Conservation (phyloP, 1,140 invertebrate species). For the Halictus rubicundus region DNA sequence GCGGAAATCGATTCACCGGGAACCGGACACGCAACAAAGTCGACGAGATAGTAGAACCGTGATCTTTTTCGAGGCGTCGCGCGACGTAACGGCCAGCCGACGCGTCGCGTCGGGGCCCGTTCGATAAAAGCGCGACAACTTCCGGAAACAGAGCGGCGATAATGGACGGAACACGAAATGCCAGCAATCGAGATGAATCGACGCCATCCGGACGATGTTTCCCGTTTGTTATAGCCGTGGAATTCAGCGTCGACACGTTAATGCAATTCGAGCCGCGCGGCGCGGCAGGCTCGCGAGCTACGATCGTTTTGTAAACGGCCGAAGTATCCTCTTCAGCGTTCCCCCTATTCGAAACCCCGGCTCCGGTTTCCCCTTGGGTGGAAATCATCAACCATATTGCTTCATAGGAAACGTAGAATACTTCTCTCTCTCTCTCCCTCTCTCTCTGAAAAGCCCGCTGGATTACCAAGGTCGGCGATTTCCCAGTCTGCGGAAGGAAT, state of each 20-base stretch:
- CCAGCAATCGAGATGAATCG: constrained; percentile 15
- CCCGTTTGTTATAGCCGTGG: not conserved
- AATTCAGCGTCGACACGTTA: constrained; percentile 15
- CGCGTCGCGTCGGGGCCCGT: not conserved
- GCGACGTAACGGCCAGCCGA: not conserved
- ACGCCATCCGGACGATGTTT: constrained; percentile 11
- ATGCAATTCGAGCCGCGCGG: not conserved
- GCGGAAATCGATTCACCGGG: too few relatives aligned
- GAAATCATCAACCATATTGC: constrained; percentile 61
- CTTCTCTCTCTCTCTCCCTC: not conserved
- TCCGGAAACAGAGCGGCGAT: constrained; percentile 26
- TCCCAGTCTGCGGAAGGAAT: constrained; percentile 62
- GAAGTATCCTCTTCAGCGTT: not conserved
- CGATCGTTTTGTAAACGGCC: constrained; percentile 14
- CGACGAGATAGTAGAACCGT: not conserved
- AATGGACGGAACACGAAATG: constrained; percentile 31
- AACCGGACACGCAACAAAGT: not conserved
- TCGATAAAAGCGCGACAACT: constrained; percentile 27
- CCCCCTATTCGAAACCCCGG: not conserved
- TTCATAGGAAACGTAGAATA: constrained; percentile 55
- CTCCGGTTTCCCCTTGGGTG: not conserved
- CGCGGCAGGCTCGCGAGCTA: constrained; percentile 18
- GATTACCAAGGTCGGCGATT: constrained; percentile 65
- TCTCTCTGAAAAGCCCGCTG: constrained; percentile 47
- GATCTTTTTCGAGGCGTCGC: too few relatives aligned